Evolutionary conservation across 1,140 invertebrate species (phyloP).

Genomic region (Drosophila arawakana): DNA sequence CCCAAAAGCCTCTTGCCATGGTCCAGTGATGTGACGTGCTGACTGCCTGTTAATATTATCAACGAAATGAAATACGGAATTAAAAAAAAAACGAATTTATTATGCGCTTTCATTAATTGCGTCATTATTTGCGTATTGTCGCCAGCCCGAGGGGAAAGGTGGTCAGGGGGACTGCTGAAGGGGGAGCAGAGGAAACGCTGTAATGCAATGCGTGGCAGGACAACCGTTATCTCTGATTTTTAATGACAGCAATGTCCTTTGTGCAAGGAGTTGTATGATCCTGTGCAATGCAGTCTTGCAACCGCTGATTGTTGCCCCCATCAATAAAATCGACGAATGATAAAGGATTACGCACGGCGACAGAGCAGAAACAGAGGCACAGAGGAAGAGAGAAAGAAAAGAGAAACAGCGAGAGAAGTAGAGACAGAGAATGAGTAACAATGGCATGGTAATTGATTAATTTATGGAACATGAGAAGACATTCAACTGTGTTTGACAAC

Average conservation of each 20-base stretch:
- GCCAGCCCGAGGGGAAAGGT: not conserved
- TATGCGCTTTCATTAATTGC: slow-evolving; percentile 70
- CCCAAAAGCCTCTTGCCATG: slow-evolving; percentile 2
- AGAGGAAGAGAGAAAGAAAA: slow-evolving; percentile 12
- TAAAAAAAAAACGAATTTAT: slow-evolving; percentile 40
- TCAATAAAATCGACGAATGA: slow-evolving; percentile 70
- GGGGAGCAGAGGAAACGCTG: not conserved
- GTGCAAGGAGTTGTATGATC: slow-evolving; percentile 24
- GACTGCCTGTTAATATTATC: slow-evolving; percentile 67
- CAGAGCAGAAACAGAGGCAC: slow-evolving; percentile 4
- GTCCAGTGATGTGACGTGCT: slow-evolving; percentile 40
- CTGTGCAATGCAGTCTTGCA: slow-evolving; percentile 30
- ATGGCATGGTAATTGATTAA: slow-evolving; percentile 61
- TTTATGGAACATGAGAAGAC: slow-evolving; percentile 74
- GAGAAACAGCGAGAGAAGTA: not conserved
- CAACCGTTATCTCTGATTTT: slow-evolving; percentile 48
- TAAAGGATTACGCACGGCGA: slow-evolving; percentile 68
- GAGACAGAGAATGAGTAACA: not conserved
- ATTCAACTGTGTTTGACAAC: slow-evolving; percentile 22
- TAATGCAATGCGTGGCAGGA: slow-evolving; percentile 14
- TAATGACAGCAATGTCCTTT: slow-evolving; percentile 36
- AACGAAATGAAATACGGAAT: slow-evolving; percentile 32
- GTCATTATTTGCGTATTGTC: slow-evolving; percentile 77
- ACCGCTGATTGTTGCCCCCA: slow-evolving; percentile 49
- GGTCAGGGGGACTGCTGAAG: not conserved